Evolutionary conservation across 2,888 invertebrate species (phyloP).

Genomic region (Anticlea derivata): DNA sequence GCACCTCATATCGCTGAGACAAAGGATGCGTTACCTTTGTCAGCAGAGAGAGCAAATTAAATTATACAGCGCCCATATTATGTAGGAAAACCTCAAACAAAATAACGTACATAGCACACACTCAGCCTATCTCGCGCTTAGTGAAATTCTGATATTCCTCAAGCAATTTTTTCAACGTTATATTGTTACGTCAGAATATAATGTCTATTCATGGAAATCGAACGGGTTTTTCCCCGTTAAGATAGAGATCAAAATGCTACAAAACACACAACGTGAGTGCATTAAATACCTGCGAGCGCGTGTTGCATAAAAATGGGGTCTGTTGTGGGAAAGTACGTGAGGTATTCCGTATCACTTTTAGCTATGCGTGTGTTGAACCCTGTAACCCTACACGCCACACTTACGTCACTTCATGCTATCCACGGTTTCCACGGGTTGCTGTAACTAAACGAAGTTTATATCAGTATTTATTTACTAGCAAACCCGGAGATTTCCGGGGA

Average conservation of each 20-base stretch:
- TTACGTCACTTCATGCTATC: constrained; percentile 50
- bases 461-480: constrained; percentile 40
- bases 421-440: constrained; percentile 36
- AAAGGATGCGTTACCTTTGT: constrained; percentile 34
- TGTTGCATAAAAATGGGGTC: constrained; percentile 30
- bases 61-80: constrained; percentile 20
- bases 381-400: constrained; percentile 46
- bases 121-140: constrained; percentile 11
- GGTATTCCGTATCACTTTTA: constrained; percentile 33
- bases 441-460: constrained; percentile 35
- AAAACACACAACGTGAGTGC: constrained; percentile 30
- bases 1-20: constrained; percentile 36
- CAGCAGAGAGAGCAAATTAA: constrained; percentile 31
- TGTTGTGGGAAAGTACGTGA: constrained; percentile 29
- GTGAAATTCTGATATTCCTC: constrained; percentile 17
- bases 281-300: constrained; percentile 24
- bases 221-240: constrained; percentile 18
- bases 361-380: constrained; percentile 33
- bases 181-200: constrained; percentile 15
- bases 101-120: constrained; percentile 19
- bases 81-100: constrained; percentile 30
- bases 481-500: constrained; percentile 41
- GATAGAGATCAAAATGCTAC: constrained; percentile 30
- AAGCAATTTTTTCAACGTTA: constrained; percentile 16
- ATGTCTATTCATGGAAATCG: constrained; percentile 16